These are phyloP conservation scores for Crotalus helleri DNA, from an alignment of 2,113 vertebrate species.

Conservation along the genomic window DNA sequence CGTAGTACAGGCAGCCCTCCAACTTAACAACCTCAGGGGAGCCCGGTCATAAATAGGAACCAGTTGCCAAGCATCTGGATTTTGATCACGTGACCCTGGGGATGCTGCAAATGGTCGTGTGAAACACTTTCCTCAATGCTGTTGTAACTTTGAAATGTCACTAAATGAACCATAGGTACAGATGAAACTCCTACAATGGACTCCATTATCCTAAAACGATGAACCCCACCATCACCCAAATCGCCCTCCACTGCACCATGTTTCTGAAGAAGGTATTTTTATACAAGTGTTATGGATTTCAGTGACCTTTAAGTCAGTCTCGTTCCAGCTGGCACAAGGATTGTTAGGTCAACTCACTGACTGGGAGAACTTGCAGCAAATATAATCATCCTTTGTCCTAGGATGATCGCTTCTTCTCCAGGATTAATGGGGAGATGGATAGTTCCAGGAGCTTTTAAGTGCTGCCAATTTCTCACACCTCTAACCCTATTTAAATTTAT, in stretches of 20 bases:
- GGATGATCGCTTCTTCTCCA: neutral
- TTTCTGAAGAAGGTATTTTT: neutral
- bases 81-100: no score
- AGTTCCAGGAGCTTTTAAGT: neutral
- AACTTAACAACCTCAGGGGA: no score
- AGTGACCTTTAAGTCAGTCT: neutral
- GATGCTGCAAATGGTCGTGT: no score
- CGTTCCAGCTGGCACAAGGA: neutral
- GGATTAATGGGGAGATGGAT: neutral
- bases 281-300: neutral
- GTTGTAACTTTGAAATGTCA: no score
- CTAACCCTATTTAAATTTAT: neutral
- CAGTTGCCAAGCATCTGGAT: no score
- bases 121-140: no score
- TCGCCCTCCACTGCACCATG: neutral
- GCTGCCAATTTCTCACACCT: neutral
- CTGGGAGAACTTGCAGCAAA: neutral
- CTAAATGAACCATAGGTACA: neutral
- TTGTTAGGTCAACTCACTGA: neutral
- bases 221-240: neutral
- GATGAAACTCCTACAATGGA: neutral
- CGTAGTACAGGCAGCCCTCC: neutral
- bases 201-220: slow-evolving; percentile 31
- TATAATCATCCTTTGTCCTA: neutral
- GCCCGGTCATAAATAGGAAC: no score